A percentile compares a stretch with the other conserved stretches of the same genome.
These are phyloP conservation scores for Paracyclopina nana DNA, from an alignment of 1,140 invertebrate species.

Conservation along the genomic window DNA sequence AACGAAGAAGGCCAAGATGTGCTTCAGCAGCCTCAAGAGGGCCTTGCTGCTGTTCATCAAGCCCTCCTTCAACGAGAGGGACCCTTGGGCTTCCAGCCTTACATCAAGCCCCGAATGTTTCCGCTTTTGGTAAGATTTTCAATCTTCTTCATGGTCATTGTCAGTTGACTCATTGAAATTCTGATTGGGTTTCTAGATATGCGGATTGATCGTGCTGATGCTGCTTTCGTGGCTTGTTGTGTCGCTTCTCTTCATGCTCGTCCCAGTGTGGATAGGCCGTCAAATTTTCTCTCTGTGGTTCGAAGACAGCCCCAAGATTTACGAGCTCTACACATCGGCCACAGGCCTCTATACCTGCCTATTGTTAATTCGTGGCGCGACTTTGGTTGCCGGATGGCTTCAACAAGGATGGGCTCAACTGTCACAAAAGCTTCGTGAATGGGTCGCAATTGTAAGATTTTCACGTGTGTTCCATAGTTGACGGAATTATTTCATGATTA, in stretches of 20 bases:
- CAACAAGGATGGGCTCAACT: slow-evolving; percentile 50
- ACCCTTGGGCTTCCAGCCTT: slow-evolving; percentile 58
- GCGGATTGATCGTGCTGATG: slow-evolving; percentile 52
- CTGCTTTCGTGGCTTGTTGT: slow-evolving; percentile 61
- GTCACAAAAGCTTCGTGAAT: slow-evolving; percentile 19
- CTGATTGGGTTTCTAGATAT: slow-evolving; percentile 26
- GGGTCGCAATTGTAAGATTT: slow-evolving; percentile 23
- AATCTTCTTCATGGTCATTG: too few species aligned
- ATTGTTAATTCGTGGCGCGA: slow-evolving; percentile 52
- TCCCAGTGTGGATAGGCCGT: slow-evolving; percentile 75
- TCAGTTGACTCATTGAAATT: slow-evolving; percentile 25
- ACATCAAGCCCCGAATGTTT: slow-evolving; percentile 62
- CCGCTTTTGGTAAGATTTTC: slow-evolving; percentile 45
- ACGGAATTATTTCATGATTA: neutral
- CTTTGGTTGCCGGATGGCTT: slow-evolving; percentile 60
- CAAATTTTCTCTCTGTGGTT: slow-evolving; percentile 67
- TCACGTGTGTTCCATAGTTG: too few species aligned
- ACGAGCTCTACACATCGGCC: slow-evolving; percentile 88
- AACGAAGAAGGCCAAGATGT: slow-evolving; percentile 12
- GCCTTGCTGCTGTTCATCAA: slow-evolving; percentile 58
- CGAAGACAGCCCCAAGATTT: slow-evolving; percentile 39
- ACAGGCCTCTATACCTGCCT: slow-evolving; percentile 85
- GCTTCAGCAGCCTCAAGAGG: slow-evolving; percentile 24
- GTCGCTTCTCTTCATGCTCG: slow-evolving; percentile 57
- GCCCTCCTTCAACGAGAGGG: slow-evolving; percentile 54